Evolutionary conservation across 2,797 vertebrate species (phyloP), one percentile per base, ranked within the genome.

Genomic region (Dromococcyx pavoninus): DNA sequence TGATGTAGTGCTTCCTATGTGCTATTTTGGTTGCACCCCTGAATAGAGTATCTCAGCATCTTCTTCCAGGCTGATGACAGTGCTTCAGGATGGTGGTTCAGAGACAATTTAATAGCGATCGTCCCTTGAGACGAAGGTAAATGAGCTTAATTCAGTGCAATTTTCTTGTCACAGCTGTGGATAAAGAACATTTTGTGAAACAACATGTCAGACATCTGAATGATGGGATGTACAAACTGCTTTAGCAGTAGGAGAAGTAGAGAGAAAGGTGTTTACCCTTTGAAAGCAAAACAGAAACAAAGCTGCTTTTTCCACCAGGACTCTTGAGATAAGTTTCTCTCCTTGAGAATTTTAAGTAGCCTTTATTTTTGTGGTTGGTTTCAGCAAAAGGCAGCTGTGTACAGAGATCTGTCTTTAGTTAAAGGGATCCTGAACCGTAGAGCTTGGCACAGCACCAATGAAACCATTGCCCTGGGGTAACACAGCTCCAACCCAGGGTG

Each of bases 151-250:
- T 93, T 94, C 51, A 43, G 62, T 58, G 35, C 78, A 84, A 96
- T 96, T 95, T 94, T 46, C 91, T 83, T 93, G 93, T 94, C 93
- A 86, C 73, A 88, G 86, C 89, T 94, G 8, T 10, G 69, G 61
- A 53, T 91, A 39, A 69, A 75, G 93, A 88, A 69, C 53, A 11
- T 19, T 73, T 43, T 25, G 35, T 86, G 70, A 94, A 93, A 37
- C 62, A 62, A 25, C 18, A 11, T 37, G 48, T 72, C 51, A 90
- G 86, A 66, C 2, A 2, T 80, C 70, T 69, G 69, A 91, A 33
- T 72, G 86, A 88, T 39, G 72, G 22, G 58, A 58, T 80, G 65
- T 94, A 32, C 79, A 95, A 83, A 93, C 86, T 75, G 65, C 50
- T 86, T 8, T 19, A 54, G 66, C 43, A 62, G 87, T 19, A 39